Evolutionary conservation across 2,113 vertebrate species (phyloP).

Genomic region (Terrapene triunguis): DNA sequence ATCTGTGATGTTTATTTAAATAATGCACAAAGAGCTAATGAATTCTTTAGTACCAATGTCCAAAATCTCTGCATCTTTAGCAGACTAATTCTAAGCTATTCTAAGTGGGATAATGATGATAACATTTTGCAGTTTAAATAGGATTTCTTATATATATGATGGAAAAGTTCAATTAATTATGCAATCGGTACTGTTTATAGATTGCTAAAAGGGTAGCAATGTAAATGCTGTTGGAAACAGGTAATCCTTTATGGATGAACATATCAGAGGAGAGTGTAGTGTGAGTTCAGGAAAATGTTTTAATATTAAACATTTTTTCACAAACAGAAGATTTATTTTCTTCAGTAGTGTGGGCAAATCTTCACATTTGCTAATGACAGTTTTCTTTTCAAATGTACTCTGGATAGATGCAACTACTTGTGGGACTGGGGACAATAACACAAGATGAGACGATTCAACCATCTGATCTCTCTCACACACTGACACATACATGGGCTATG

Average conservation of each 20-base stretch:
- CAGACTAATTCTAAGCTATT: not conserved
- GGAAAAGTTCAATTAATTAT: not conserved
- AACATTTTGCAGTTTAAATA: not conserved
- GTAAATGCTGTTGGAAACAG: not conserved
- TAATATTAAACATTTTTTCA: not conserved
- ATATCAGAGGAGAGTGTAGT: not conserved
- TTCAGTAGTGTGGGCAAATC: not conserved
- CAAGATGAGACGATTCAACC: not conserved
- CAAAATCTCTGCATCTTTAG: not conserved
- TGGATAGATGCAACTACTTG: not conserved
- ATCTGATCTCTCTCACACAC: not conserved
- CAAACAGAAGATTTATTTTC: not conserved
- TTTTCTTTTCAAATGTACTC: accelerated
- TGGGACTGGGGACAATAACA: not conserved
- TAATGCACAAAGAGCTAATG: not conserved
- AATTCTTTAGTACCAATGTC: not conserved
- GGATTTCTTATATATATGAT: not conserved
- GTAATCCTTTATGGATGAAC: not conserved
- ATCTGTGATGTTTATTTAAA: not conserved
- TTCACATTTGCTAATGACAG: not conserved
- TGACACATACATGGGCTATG: not conserved
- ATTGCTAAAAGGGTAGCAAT: not conserved
- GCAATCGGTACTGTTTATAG: not conserved
- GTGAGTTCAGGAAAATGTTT: not conserved
- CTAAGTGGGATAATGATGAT: not conserved